Evolutionary conservation across 2,113 vertebrate species (phyloP).

Genomic region (Mesocricetus auratus): DNA sequence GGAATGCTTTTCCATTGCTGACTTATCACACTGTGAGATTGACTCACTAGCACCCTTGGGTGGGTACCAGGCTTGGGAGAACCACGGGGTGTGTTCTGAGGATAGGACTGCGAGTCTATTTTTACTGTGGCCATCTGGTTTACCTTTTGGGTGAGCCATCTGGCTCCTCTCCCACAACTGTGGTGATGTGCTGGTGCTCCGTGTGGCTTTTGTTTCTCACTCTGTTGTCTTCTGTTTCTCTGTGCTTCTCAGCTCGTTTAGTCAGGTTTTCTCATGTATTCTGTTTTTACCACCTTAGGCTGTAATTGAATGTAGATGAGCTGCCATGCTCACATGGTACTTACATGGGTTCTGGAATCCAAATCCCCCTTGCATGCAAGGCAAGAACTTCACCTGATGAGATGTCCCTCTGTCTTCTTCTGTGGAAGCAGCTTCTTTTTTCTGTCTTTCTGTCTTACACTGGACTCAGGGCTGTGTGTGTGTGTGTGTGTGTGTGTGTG

Average conservation of each 20-base stretch:
- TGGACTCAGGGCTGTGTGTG: accelerated
- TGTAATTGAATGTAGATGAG: neutral
- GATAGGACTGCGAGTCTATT: neutral
- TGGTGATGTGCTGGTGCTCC: too few species aligned
- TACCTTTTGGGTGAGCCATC: neutral
- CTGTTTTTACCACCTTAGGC: neutral
- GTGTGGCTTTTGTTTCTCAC: too few species aligned
- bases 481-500: neutral
- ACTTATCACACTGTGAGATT: neutral
- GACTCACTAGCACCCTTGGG: neutral
- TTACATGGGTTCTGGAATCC: neutral
- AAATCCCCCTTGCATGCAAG: too few species aligned
- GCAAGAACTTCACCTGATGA: neutral
- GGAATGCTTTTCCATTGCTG: neutral
- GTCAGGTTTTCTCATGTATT: neutral
- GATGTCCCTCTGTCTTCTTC: neutral
- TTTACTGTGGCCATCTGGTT: neutral
- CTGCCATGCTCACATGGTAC: too few species aligned
- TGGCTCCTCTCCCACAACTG: neutral
- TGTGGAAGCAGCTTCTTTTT: neutral
- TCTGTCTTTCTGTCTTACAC: neutral
- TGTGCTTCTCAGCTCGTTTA: too few species aligned
- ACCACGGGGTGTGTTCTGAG: too few species aligned
- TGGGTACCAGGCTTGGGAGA: neutral
- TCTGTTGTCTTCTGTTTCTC: neutral